These are phyloP conservation scores for Thymallus thymallus DNA, from an alignment of 2,113 vertebrate species.

Conservation along the genomic window DNA sequence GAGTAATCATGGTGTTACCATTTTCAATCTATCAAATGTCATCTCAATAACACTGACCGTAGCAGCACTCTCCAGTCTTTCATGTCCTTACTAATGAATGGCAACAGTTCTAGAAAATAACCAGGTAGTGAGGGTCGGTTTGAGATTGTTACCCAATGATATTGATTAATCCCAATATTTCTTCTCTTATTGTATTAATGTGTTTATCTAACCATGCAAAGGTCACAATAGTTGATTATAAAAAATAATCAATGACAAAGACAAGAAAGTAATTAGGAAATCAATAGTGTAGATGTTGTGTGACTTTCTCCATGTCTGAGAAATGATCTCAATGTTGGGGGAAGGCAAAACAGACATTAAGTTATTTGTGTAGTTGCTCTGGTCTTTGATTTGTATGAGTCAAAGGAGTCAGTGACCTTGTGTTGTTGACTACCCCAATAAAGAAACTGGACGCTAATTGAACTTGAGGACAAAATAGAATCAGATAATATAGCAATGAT, in stretches of 20 bases:
- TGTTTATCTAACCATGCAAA: slow-evolving; percentile 66
- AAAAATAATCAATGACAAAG: slow-evolving; percentile 54
- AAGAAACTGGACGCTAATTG: slow-evolving; percentile 69
- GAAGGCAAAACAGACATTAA: slow-evolving; percentile 61
- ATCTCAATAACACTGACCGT: too few species aligned
- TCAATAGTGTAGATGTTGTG: slow-evolving; percentile 57
- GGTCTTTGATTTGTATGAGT: slow-evolving; percentile 70
- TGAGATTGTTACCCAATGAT: too few species aligned
- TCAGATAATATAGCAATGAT: slow-evolving; percentile 77
- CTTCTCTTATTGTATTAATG: slow-evolving; percentile 63
- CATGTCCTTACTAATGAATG: too few species aligned
- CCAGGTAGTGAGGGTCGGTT: too few species aligned
- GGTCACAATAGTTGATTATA: slow-evolving; percentile 68
- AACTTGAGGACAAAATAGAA: slow-evolving; percentile 68
- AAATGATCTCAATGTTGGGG: slow-evolving; percentile 69
- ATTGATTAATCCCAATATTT: slow-evolving; percentile 64
- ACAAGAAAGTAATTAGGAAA: slow-evolving; percentile 66
- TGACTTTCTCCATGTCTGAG: slow-evolving; percentile 63
- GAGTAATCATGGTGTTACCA: too few species aligned
- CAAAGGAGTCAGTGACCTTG: slow-evolving; percentile 71
- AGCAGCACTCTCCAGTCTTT: too few species aligned
- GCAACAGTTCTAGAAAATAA: too few species aligned
- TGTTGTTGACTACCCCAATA: slow-evolving; percentile 54
- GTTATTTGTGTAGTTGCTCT: slow-evolving; percentile 69
- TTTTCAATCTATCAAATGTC: too few species aligned